Percentiles rank a stretch among this genome's conserved stretches.
Conservation (phyloP, 2,888 invertebrate species). For the Silvanus unidentatus region DNA sequence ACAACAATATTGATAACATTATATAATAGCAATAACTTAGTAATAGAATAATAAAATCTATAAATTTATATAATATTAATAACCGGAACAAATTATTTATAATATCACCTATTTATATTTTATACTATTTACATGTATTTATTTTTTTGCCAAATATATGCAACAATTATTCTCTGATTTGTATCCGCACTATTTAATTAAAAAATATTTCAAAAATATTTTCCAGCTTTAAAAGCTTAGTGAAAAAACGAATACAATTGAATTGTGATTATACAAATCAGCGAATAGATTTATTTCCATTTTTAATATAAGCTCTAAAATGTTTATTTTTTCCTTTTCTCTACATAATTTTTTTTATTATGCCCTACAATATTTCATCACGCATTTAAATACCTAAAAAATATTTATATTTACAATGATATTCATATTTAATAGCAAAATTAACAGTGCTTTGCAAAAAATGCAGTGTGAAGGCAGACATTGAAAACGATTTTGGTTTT, state of each 20-base stretch:
- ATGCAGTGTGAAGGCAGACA: conserved; percentile 44
- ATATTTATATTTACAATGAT: conserved; percentile 19
- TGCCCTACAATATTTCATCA: conserved; percentile 21
- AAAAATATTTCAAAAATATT: background rate
- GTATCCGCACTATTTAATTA: background rate
- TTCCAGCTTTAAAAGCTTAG: no score
- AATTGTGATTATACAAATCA: conserved; percentile 6
- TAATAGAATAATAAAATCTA: conserved; percentile 19
- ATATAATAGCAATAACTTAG: conserved; percentile 12
- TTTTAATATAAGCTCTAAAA: conserved; percentile 4
- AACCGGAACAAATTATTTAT: conserved; percentile 14
- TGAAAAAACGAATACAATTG: no score
- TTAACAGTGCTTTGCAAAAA: conserved; percentile 43
- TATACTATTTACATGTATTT: conserved; percentile 28
- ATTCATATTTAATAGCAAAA: conserved; percentile 27
- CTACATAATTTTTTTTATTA: conserved; percentile 11
- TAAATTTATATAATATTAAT: conserved; percentile 19
- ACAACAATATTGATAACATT: conserved; percentile 24
- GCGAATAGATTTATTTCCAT: conserved; percentile 4
- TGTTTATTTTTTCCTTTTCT: background rate
- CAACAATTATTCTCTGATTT: conserved; percentile 8
- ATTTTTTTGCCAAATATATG: conserved; percentile 16
- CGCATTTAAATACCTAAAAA: conserved; percentile 14
- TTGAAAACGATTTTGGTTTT: conserved; percentile 26
- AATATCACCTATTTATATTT: conserved; percentile 17